Evolutionary conservation across 2,888 invertebrate genomes (phyloP), one percentile per base, ranked within the genome.

Genomic region (Autographa pulchrina): DNA sequence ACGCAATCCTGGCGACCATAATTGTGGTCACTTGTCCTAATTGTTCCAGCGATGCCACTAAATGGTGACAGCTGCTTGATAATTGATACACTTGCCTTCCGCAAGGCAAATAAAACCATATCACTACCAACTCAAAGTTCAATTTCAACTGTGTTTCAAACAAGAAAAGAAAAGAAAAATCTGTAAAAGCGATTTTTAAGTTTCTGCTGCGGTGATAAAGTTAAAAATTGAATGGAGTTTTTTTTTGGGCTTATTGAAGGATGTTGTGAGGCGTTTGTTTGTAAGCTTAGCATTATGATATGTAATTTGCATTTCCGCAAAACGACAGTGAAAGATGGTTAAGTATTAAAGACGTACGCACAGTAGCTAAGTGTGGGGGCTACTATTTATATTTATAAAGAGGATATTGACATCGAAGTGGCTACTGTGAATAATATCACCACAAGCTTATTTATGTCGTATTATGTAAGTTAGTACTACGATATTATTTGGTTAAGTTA

Each of bases 11-110:
- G 72, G 62, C 25, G 78, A 80, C 75, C 63, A 84, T 90, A 95
- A 95, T 95, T 95, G 94, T 88, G 92, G 83, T 92, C 94, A 95
- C 94, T 95, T 94, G 93, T 88, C 88, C 89, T 95, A 95, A 95
- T 95, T 95, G 95, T 88, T 81, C 84, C 82, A 82, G 84, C 88
- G 87, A 88, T 88, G 88, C 87, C 88, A 85, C 88, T 91, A 91
- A 91, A 89, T 88, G 90, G 86, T 85, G 90, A 91, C 95, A 94
- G 94, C 94, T 94, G 95, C 92, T 89, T 86, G 86, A 88, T 89
- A 93, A 93, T 93, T 94, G 93, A 92, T 92, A 91, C 91, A 89
- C 89, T 88, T 88, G 88, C 25, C 8, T 0, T 31, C 35, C 35
- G 35, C 62, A 43, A 75, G 68, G 72, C 67, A 76, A 77, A 64